Percentiles rank a stretch among this genome's conserved stretches.
Evolutionary conservation across 2,888 invertebrate genomes (phyloP).

Genomic region (Ypsolopha sequella): DNA sequence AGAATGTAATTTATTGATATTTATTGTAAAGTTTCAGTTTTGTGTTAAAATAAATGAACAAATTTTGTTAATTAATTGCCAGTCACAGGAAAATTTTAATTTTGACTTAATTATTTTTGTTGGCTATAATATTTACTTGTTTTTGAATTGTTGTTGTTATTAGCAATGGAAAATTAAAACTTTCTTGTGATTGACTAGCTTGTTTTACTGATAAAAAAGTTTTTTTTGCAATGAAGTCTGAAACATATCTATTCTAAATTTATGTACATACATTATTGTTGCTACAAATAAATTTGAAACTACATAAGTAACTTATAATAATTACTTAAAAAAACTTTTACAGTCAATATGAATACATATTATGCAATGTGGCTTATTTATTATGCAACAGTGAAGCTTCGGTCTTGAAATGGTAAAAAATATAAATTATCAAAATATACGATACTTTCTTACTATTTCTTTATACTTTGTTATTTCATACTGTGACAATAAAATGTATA

Average conservation of each 20-base stretch:
- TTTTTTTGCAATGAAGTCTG: constrained; percentile 23
- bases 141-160: background rate
- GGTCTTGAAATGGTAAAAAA: background rate
- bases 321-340: background rate
- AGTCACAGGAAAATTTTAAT: background rate
- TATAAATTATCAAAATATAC: background rate
- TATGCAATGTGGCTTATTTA: too few species aligned
- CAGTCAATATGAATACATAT: too few species aligned
- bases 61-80: background rate
- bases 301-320: background rate
- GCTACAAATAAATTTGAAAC: constrained; percentile 14
- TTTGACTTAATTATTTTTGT: too few species aligned
- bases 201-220: constrained; percentile 11
- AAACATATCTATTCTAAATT: constrained; percentile 61
- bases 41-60: background rate
- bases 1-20: background rate
- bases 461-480: constrained; percentile 44
- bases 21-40: background rate
- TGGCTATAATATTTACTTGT: too few species aligned
- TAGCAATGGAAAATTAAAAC: background rate
- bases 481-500: constrained; percentile 67
- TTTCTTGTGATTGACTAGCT: constrained; percentile 9
- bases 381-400: background rate
- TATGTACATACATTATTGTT: constrained; percentile 42
- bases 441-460: constrained; percentile 19